Conservation (phyloP, 1,140 invertebrate genomes). For the Sitobion miscanthi region DNA sequence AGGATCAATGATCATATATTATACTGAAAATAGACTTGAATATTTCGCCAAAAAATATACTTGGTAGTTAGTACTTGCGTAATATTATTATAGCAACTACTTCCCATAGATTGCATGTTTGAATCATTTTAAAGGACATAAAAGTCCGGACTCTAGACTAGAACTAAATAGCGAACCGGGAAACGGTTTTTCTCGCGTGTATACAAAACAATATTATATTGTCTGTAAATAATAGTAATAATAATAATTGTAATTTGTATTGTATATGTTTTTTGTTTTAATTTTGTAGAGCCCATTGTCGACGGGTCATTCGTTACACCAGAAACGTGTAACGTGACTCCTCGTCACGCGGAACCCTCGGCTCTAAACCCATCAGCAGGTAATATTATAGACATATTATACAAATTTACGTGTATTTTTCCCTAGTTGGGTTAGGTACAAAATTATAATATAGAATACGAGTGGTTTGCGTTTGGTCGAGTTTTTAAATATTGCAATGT, state of each 20-base stretch:
- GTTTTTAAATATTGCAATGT: no score
- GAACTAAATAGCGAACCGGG: neutral
- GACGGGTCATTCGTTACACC: slow-evolving; percentile 38
- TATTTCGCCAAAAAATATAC: neutral
- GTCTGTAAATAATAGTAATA: neutral
- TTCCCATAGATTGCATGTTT: neutral
- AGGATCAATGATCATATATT: neutral
- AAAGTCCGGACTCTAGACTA: neutral
- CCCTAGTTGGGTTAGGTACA: no score
- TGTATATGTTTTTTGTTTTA: neutral
- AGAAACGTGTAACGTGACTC: slow-evolving; percentile 39
- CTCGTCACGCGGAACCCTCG: slow-evolving; percentile 39
- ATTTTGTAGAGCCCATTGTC: slow-evolving; percentile 44
- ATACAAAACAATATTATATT: neutral
- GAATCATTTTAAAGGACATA: neutral
- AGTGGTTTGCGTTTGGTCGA: no score
- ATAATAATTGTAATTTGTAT: neutral
- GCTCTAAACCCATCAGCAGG: slow-evolving; percentile 25
- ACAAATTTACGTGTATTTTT: no score
- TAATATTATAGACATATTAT: neutral
- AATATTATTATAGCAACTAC: neutral
- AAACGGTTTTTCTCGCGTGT: neutral
- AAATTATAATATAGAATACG: no score
- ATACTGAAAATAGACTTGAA: neutral
- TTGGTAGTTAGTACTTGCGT: neutral